phyloP scores from a whole-genome alignment of 1,140 invertebrate species.

The Druon quercuslanigerum region DNA sequence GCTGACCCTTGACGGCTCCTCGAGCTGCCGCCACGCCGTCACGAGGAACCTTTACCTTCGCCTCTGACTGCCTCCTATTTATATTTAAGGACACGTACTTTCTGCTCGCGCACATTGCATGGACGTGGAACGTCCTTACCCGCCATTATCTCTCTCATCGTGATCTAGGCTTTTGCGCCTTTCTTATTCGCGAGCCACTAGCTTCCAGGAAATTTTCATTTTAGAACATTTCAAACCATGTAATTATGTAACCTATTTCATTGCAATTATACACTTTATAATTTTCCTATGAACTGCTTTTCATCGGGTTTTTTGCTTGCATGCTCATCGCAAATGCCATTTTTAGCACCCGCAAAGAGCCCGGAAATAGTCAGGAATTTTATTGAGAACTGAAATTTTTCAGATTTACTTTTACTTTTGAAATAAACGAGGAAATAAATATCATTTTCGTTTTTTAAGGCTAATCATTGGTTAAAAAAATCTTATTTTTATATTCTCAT shows the following conservation, averaged over 20 bases:
- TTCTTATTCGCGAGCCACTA: background rate
- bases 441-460: too few relatives aligned
- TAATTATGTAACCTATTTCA: background rate
- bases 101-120: background rate
- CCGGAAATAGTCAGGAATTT: too few relatives aligned
- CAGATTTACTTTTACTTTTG: too few relatives aligned
- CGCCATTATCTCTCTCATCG: conserved; percentile 21
- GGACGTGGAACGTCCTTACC: background rate
- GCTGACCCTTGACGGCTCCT: conserved; percentile 14
- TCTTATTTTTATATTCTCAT: too few relatives aligned
- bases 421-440: too few relatives aligned
- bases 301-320: background rate
- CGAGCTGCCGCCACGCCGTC: background rate
- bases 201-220: background rate
- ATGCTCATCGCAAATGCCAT: too few relatives aligned
- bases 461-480: too few relatives aligned
- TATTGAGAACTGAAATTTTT: too few relatives aligned
- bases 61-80: conserved; percentile 25
- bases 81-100: conserved; percentile 23
- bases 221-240: background rate
- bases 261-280: conserved; percentile 43
- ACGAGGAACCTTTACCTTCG: conserved; percentile 29
- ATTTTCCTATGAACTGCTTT: conserved; percentile 38
- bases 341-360: too few relatives aligned
- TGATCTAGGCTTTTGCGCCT: background rate